phyloP scores from a whole-genome alignment of 2,888 invertebrate genomes.

The Andrena bicolor region DNA sequence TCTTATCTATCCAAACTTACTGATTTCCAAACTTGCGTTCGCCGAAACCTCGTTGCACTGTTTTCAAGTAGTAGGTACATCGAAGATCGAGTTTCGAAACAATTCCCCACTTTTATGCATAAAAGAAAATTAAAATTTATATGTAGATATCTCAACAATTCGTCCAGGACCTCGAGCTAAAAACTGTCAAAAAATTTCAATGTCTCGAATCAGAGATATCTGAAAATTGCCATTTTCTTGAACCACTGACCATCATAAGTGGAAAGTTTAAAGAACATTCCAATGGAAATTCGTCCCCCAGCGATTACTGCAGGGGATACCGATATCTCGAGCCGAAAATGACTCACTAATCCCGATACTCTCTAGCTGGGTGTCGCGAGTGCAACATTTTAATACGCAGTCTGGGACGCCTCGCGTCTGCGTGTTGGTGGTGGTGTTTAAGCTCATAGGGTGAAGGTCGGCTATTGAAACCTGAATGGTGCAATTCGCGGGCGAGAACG shows the following conservation, averaged over 20 bases:
- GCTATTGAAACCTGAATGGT: conserved; percentile 74
- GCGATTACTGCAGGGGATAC: background rate
- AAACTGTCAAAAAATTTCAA: too few relatives aligned
- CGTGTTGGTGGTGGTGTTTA: conserved; percentile 37
- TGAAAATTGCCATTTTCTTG: too few relatives aligned
- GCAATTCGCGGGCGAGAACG: conserved; percentile 61
- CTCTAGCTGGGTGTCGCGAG: background rate
- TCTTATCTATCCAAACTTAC: conserved; percentile 41
- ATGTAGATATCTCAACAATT: too few relatives aligned
- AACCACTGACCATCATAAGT: too few relatives aligned
- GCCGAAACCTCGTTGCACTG: background rate
- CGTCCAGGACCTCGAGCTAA: too few relatives aligned
- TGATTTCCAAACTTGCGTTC: conserved; percentile 1
- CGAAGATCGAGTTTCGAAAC: background rate
- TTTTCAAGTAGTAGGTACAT: background rate
- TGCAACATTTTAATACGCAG: conserved; percentile 11
- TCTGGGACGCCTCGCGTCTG: conserved; percentile 2
- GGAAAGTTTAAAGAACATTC: too few relatives aligned
- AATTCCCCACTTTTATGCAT: too few relatives aligned
- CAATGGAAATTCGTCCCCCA: too few relatives aligned
- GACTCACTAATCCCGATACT: conserved; percentile 19
- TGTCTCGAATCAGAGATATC: too few relatives aligned
- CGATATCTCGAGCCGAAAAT: conserved; percentile 5
- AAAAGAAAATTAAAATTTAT: too few relatives aligned
- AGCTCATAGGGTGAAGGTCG: conserved; percentile 78